Base-by-base conservation (phyloP, 1,140 invertebrate genomes). In the Phocides pigmalion region DNA sequence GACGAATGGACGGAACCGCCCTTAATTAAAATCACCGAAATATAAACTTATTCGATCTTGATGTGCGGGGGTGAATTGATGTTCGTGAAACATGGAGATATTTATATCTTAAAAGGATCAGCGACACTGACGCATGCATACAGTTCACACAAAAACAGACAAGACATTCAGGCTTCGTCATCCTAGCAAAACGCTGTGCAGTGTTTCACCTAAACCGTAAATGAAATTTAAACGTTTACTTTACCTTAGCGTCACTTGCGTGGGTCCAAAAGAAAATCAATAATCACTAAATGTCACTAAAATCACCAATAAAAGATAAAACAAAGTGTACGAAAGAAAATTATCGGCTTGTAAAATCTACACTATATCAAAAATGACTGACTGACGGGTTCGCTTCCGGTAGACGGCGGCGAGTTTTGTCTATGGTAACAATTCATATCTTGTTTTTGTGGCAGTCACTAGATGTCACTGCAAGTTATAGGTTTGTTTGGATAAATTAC, bases 151-250 rank as follows among this genome's bases (percentile, higher is more conserved):
- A 75, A 76, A 69, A 83, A 75, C 69, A 77, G 41, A 74, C 64
- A 66, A 32, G 62, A 79, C 70, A 76, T 75, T 66, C 76, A 80
- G 79, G 79, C 79, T 78, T 82, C 80, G 76, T 87, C 81, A 85
- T 78, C 78, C 50, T 66, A 72, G 22, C 61, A 50, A 50, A 72
- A 51, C 46, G 61, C 65, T 47, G n/a, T 32, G 37, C 61, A 59
- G 62, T 61, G n/a, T n/a, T n/a, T n/a, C n/a, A n/a, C n/a, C n/a
- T n/a, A n/a, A n/a, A 69, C 22, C 53, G 41, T 63, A 59, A 28
- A 62, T 15, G 49, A 14, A 68, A 46, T 39, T 14, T 2, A 65
- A 62, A 41, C 22, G 56, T 61, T 44, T 19, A 66, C 79, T 74
- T 81, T 65, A 79, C 78, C 66, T 78, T 74, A 72, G 25, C 58